phyloP scores from a whole-genome alignment of 1,140 invertebrate genomes.

The Hylaeus anthracinus region DNA sequence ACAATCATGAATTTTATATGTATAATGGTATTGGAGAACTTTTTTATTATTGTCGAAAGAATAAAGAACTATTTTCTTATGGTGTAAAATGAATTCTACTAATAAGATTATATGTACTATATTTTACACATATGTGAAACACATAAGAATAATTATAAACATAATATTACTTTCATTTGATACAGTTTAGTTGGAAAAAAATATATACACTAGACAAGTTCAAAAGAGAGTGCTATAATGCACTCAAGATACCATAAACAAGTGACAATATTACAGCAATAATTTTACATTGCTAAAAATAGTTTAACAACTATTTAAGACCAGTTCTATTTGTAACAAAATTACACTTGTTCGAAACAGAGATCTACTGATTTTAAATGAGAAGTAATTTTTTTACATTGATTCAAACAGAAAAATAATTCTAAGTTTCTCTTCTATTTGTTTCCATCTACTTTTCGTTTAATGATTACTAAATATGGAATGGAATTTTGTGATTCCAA shows the following conservation, averaged over 20 bases:
- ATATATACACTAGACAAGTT: slow-evolving; percentile 54
- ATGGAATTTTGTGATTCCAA: slow-evolving; percentile 46
- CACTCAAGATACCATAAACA: slow-evolving; percentile 40
- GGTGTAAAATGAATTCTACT: neutral
- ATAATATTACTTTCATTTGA: slow-evolving; percentile 15
- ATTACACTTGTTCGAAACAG: neutral
- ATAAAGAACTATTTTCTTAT: slow-evolving; percentile 27
- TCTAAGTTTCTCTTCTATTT: neutral
- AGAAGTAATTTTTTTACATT: neutral
- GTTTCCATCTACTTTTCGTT: neutral
- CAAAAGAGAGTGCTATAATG: slow-evolving; percentile 48
- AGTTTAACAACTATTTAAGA: neutral
- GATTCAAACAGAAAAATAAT: neutral
- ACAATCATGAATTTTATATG: slow-evolving; percentile 19
- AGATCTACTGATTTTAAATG: neutral
- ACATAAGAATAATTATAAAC: neutral
- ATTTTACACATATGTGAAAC: slow-evolving; percentile 36
- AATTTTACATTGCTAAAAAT: slow-evolving; percentile 2
- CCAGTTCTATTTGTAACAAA: neutral
- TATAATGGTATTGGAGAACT: neutral
- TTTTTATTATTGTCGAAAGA: slow-evolving; percentile 13
- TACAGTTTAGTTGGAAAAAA: slow-evolving; percentile 24
- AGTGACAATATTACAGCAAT: slow-evolving; percentile 3
- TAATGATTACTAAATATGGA: slow-evolving; percentile 45
- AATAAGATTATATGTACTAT: slow-evolving; percentile 20